Base-by-base conservation (phyloP, 2,797 vertebrate species). In the Eospalax fontanierii region DNA sequence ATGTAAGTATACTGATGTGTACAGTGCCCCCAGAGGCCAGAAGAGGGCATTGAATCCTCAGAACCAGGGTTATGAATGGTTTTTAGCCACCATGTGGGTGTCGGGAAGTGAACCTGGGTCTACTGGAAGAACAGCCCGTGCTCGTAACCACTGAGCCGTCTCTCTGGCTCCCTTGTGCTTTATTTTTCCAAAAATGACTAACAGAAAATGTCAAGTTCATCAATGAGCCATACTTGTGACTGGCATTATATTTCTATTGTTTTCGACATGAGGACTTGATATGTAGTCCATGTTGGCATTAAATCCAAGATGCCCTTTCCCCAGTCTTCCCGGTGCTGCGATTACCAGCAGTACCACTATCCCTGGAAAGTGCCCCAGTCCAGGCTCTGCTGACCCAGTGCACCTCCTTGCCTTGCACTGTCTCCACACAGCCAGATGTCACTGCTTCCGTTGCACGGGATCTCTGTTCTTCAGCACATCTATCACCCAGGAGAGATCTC, bases 331-430 rank as follows among this genome's bases (percentile, higher is more conserved):
- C 22, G 50, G 30, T n/a, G 19, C 40, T 66, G 30, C 5, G 19
- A 68, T n/a, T 22, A 24, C 28, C 2, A 21, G 21, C 38, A 40
- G 71, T 22, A 3, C 35, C 28, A 19, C 28, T 14, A 9, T 8
- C 18, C 43, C 28, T 28, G 24, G 15, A n/a, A n/a, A n/a, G n/a
- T n/a, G n/a, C n/a, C n/a, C n/a, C n/a, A n/a, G n/a, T 75, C 50
- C 6, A 24, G 75, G 35, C 18, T 79, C 57, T 4, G 0, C 15
- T 15, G 8, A 30, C 6, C 9, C 15, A 54, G 21, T 0, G 16
- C 1, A 7, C 4, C 6, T 22, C 30, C 14, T 15, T 59, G 26
- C 1, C 2, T 3, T 7, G 21, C 0, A 4, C 12, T 18, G 3
- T 43, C 68, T 89, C 54, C 24, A 38, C 3, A 12, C 2, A n/a